phyloP scores from a whole-genome alignment of 2,888 invertebrate genomes.

The Dorcus hopei region DNA sequence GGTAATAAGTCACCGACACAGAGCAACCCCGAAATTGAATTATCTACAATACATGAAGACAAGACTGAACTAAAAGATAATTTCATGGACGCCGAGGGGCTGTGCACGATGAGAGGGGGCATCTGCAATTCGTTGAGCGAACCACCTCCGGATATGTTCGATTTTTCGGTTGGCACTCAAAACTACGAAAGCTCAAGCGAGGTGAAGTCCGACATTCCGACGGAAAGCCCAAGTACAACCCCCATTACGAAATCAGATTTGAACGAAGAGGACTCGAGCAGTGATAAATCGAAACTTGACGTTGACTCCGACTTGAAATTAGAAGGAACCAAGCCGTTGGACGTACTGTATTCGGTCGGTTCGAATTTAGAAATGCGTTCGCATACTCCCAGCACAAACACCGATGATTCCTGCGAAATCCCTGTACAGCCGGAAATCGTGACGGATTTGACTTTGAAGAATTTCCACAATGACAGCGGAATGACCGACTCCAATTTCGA shows the following conservation, averaged over 20 bases:
- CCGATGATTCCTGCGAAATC: conserved; percentile 44
- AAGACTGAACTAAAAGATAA: conserved; percentile 11
- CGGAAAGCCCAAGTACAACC: neutral
- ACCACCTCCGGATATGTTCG: conserved; percentile 49
- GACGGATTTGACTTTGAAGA: conserved; percentile 22
- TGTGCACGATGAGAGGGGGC: conserved; percentile 42
- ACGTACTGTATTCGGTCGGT: conserved; percentile 30
- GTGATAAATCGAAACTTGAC: neutral
- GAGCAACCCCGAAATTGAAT: neutral
- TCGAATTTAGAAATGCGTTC: conserved; percentile 23
- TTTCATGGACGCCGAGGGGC: conserved; percentile 30
- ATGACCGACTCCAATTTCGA: conserved; percentile 3
- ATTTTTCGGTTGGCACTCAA: conserved; percentile 30
- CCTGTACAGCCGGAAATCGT: conserved; percentile 46
- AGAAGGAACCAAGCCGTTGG: conserved; percentile 24
- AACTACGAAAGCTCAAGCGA: conserved; percentile 2
- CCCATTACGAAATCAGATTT: conserved; percentile 5
- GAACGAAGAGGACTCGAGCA: conserved; percentile 5
- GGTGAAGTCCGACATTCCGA: conserved; percentile 1
- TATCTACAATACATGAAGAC: neutral
- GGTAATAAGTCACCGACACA: neutral
- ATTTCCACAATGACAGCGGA: conserved; percentile 10
- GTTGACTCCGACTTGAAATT: conserved; percentile 8
- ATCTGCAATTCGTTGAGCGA: conserved; percentile 49
- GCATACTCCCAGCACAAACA: conserved; percentile 25